These are phyloP conservation scores for Ifrita kowaldi DNA, from an alignment of 2,113 vertebrate species.

Conservation along the genomic window DNA sequence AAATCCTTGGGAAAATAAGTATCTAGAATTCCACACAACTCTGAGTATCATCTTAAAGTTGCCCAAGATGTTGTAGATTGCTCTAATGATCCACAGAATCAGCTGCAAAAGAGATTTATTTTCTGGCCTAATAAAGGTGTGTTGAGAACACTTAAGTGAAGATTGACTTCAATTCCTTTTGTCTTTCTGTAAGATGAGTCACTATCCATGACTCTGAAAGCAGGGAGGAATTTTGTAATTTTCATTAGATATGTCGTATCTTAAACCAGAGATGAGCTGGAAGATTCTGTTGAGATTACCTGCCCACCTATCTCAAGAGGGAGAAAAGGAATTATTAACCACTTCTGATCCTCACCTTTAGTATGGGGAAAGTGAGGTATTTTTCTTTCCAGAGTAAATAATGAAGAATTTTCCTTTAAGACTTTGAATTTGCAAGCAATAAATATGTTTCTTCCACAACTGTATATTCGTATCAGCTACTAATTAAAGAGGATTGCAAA, in stretches of 20 bases:
- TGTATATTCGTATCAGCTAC: background rate
- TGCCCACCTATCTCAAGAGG: background rate
- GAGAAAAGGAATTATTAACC: background rate
- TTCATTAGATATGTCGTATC: background rate
- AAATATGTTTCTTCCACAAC: background rate
- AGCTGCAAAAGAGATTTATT: background rate
- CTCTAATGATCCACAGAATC: background rate
- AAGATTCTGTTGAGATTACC: background rate
- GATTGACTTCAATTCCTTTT: background rate
- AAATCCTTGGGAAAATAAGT: background rate
- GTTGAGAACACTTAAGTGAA: background rate
- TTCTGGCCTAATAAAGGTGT: background rate
- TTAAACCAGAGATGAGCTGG: background rate
- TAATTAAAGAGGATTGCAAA: background rate
- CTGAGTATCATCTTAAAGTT: background rate
- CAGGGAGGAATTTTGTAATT: background rate
- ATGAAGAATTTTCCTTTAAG: background rate
- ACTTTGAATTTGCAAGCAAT: background rate
- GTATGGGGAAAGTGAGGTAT: background rate
- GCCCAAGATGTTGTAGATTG: background rate
- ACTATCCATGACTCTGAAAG: background rate
- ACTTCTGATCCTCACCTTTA: background rate
- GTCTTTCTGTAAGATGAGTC: background rate
- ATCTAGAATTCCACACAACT: background rate
- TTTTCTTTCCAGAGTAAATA: background rate